Evolutionary conservation across 2,113 vertebrate species (phyloP), one percentile per base, ranked within the genome.

Genomic region (Callocephalon fimbriatum): DNA sequence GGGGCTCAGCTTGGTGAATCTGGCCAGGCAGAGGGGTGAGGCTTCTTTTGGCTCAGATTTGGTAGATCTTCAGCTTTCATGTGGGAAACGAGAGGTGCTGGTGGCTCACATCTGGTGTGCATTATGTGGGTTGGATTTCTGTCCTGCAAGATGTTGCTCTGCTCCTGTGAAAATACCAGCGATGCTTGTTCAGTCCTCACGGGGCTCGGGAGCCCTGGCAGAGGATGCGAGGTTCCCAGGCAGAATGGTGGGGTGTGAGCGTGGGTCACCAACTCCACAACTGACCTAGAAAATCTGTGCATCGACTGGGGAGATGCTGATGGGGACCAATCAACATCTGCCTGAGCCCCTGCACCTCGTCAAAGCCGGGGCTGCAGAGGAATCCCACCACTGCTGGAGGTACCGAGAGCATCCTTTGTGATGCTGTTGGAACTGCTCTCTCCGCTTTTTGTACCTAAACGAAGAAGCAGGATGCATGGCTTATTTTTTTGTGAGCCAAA

Each of bases 381-480:
- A 73, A 18, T 77, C 72, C 35, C n/a, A 66, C 48, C 0, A 0
- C 8, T 1, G 3, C 62, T 3, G 3, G 35, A 20, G 14, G 50
- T 58, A 77, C 48, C 35, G 9, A 35, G 16, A 70, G 10, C 75
- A 44, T 68, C 59, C 37, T 51, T 86, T 53, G 54, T 15, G 31
- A 19, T 1, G 2, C 50, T 70, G 23, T 70, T 80, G 71, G 48
- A 50, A 80, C 72, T 47, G 32, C 4, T 8, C 0, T 54, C 35
- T 82, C 44, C 27, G 48, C 1, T 83, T 82, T 85, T 63, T 59
- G 6, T 35, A 44, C 29, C 31, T 88, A 42, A 88, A 65, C 29
- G 27, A 80, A 68, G 35, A 79, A 73, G 18, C 0, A 0, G 32
- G 31, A 76, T 16, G 17, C 0, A 0, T 0, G 3, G 63, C 20